These are phyloP conservation scores for Oppia nitens DNA, from an alignment of 1,140 invertebrate genomes.

Conservation along the genomic window DNA sequence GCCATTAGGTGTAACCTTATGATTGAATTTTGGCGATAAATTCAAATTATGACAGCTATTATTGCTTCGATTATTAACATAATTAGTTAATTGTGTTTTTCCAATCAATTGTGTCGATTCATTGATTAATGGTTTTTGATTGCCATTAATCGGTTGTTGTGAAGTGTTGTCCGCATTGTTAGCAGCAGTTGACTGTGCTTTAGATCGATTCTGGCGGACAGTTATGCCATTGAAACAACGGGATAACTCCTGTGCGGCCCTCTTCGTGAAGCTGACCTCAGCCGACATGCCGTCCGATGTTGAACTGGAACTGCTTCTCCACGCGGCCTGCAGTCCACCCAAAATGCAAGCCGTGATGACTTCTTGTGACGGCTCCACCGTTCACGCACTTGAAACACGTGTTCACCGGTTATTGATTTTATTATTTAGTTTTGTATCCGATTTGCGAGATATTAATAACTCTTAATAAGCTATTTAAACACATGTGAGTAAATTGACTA, in stretches of 20 bases:
- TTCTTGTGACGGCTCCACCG: no score
- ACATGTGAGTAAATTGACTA: no score
- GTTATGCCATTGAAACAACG: constrained; percentile 69
- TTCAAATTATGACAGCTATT: not conserved
- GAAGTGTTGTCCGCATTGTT: constrained; percentile 22
- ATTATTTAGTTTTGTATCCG: no score
- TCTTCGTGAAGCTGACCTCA: constrained; percentile 36
- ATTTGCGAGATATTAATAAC: no score
- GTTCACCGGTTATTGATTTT: no score
- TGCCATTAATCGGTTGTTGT: not conserved
- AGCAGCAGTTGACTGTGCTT: constrained; percentile 22
- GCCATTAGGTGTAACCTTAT: not conserved
- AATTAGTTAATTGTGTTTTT: not conserved
- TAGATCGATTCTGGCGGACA: constrained; percentile 27
- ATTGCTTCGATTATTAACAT: not conserved
- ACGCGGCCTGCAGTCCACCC: constrained; percentile 12
- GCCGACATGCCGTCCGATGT: constrained; percentile 17
- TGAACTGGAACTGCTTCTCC: not conserved
- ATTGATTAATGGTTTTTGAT: not conserved
- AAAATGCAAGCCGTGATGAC: constrained; percentile 12
- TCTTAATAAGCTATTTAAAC: no score
- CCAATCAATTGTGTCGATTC: not conserved
- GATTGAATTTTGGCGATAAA: no score
- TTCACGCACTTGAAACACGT: no score
- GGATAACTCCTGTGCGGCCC: constrained; percentile 65